phyloP scores from a whole-genome alignment of 2,797 vertebrate genomes.

The Myiotriccus ornatus region DNA sequence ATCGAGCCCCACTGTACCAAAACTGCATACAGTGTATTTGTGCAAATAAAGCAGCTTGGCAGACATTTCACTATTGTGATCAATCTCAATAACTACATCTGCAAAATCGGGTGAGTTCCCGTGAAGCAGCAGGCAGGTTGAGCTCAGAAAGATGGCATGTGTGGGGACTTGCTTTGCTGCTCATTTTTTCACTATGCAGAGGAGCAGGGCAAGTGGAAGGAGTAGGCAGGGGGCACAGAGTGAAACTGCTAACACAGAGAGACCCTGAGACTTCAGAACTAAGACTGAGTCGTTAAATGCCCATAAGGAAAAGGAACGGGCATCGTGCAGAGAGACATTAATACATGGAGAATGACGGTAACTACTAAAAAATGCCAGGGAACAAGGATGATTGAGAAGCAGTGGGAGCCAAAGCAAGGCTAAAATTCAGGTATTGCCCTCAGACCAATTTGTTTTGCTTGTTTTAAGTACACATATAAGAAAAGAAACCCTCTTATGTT shows the following conservation, averaged over 20 bases:
- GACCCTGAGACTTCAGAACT: slow-evolving; percentile 21
- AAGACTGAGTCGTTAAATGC: slow-evolving; percentile 1
- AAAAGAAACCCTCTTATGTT: neutral
- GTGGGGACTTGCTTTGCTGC: neutral
- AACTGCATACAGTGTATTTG: neutral
- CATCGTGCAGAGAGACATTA: neutral
- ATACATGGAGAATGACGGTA: fast-evolving
- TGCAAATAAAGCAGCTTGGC: slow-evolving; percentile 37
- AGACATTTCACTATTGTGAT: slow-evolving; percentile 18
- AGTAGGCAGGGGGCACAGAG: neutral
- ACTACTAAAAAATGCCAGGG: neutral
- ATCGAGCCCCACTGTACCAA: neutral
- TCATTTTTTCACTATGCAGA: neutral
- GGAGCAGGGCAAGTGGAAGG: neutral
- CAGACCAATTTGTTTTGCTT: neutral
- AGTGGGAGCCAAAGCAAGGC: neutral
- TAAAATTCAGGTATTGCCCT: neutral
- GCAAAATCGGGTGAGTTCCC: neutral
- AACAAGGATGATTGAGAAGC: neutral
- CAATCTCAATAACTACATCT: neutral
- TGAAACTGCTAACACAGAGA: neutral
- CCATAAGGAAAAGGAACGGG: slow-evolving; percentile 9
- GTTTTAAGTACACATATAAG: neutral
- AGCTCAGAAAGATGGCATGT: neutral
- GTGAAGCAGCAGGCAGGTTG: slow-evolving; percentile 11